Evolutionary conservation across 2,113 vertebrate species (phyloP), one percentile per base, ranked within the genome.

Genomic region (Rhea pennata): DNA sequence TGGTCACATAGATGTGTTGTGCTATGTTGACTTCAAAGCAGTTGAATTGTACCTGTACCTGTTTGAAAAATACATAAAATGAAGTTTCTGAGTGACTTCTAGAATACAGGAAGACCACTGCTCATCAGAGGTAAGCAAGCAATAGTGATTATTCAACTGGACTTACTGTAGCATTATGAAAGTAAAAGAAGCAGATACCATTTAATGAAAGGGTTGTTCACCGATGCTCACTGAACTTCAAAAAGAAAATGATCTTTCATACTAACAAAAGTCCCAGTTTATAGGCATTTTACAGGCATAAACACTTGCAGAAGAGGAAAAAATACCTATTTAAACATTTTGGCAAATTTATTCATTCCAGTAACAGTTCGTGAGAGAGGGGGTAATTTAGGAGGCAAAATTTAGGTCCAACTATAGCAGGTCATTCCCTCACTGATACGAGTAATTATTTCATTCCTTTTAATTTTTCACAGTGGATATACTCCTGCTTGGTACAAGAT

Each of bases 11-110:
- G 54, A 99, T 93, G 46, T 97, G 96, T 50, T 99, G 98, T 65
- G 97, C 97, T 33, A 97, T 97, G 14, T 76, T 96, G 73, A 99
- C 97, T 72, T 98, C 95, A 42, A 98, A 97, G 91, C 98, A 99
- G 79, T 98, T 98, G n/a, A 98, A 98, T 50, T 97, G 97, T 40
- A 99, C 92, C 54, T 98, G 96, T 50, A 99, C 98, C 99, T 99
- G 91, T 48, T 94, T 22, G 92, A 93, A 95, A 90, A 29, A 92
- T 84, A 88, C 10, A 84, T 31, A 96, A 93, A 92, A 69, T 33
- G n/a, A 92, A 73, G 75, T 56, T 87, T 77, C 27, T 16, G 26
- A 0, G 4, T 70, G 39, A 91, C 42, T 88, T 91, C 44, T 64
- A 85, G 56, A 75, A 79, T 13, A 66, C 15, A 51, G 10, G 14